Percentiles rank a stretch among this genome's conserved stretches.
Conservation (phyloP, 2,888 invertebrate species). For the Melinaea marsaeus region DNA sequence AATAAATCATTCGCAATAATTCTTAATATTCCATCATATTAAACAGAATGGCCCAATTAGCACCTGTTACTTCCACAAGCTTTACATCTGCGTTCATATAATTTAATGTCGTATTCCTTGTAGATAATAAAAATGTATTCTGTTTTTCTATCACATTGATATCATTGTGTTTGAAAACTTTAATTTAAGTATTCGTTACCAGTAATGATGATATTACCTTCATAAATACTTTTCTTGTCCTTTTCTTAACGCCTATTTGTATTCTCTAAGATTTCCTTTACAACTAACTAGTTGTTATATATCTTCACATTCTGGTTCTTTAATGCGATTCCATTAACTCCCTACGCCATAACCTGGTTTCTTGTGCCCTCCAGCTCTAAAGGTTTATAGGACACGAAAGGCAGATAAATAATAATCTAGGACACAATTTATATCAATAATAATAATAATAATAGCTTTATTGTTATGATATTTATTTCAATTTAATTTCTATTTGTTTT, state of each 20-base stretch:
- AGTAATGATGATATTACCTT: too few relatives aligned
- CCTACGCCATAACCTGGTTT: constrained; percentile 11
- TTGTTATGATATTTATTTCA: too few relatives aligned
- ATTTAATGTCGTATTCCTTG: constrained; percentile 33
- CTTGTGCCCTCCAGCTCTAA: constrained; percentile 14
- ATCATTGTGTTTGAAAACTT: too few relatives aligned
- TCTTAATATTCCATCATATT: too few relatives aligned
- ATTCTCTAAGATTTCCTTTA: too few relatives aligned
- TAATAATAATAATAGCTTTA: too few relatives aligned
- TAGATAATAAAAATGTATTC: constrained; percentile 19
- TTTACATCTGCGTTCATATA: constrained; percentile 33
- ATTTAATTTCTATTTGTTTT: too few relatives aligned
- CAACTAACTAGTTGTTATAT: not conserved
- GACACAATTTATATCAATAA: constrained; percentile 6
- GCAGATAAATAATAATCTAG: constrained; percentile 7
- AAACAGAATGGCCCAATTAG: constrained; percentile 14
- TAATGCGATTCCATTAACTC: constrained; percentile 19
- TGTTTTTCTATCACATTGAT: too few relatives aligned
- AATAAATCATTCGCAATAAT: not conserved
- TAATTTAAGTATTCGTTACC: too few relatives aligned
- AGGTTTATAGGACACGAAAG: constrained; percentile 14
- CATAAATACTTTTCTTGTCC: too few relatives aligned
- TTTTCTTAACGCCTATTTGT: too few relatives aligned
- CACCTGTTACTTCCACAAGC: constrained; percentile 20
- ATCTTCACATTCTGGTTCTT: constrained; percentile 11